A percentile compares a stretch with the other conserved stretches of the same genome.
phyloP scores from a whole-genome alignment of 2,888 invertebrate species.

The Syritta pipiens region DNA sequence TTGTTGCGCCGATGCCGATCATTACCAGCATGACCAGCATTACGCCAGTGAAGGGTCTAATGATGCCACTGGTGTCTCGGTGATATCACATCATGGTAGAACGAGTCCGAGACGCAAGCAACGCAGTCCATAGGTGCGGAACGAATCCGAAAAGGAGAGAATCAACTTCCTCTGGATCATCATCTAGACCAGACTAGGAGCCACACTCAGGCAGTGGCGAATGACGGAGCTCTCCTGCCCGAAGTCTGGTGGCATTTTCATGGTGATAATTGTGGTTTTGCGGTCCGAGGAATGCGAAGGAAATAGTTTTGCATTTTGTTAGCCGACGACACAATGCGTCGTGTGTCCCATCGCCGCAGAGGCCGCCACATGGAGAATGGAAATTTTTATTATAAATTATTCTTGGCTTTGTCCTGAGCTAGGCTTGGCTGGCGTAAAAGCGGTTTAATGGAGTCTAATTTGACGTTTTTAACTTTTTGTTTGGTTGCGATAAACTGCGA shows the following conservation, averaged over 20 bases:
- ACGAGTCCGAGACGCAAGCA: conserved; percentile 5
- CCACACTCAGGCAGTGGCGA: not conserved
- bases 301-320: conserved; percentile 45
- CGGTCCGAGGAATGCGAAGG: conserved; percentile 49
- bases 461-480: no score
- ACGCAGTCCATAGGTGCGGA: conserved; percentile 34
- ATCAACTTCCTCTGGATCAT: conserved; percentile 39
- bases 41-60: conserved; percentile 57
- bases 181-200: conserved; percentile 26
- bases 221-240: conserved; percentile 4
- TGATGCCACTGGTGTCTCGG: conserved; percentile 45
- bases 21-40: conserved; percentile 66
- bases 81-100: not conserved
- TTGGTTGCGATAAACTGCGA: no score
- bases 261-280: conserved; percentile 68
- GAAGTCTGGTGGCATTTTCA: conserved; percentile 22
- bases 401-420: no score
- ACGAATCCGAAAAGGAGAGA: conserved; percentile 33
- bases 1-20: conserved; percentile 30
- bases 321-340: conserved; percentile 41
- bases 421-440: no score
- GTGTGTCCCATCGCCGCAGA: conserved; percentile 23
- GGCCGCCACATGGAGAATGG: no score
- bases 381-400: no score
- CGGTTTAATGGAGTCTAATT: no score